These are phyloP conservation scores for Lasioglossum marginatum DNA, from an alignment of 2,888 invertebrate genomes.

Conservation along the genomic window DNA sequence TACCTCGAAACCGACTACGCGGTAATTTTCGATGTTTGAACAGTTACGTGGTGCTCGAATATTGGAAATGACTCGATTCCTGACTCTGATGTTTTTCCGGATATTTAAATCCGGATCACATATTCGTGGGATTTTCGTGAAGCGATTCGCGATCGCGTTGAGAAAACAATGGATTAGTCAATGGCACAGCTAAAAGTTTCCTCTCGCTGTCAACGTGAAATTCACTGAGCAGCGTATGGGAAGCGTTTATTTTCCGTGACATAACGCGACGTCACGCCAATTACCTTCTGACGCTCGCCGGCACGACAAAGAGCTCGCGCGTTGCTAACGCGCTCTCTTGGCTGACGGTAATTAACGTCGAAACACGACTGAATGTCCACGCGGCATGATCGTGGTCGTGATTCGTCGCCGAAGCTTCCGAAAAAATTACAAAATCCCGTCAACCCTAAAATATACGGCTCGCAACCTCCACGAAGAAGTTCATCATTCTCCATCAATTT, in stretches of 20 bases:
- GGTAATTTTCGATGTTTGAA: slow-evolving; percentile 8
- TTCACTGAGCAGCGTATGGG: slow-evolving; percentile 15
- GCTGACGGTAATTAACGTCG: slow-evolving; percentile 57
- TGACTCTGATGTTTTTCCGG: background rate
- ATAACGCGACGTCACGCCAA: slow-evolving; percentile 76
- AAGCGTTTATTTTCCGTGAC: slow-evolving; percentile 64
- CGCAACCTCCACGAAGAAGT: background rate
- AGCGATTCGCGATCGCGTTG: background rate
- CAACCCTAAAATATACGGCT: background rate
- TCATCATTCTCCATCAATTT: background rate
- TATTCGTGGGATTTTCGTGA: background rate
- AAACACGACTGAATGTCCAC: slow-evolving; percentile 28
- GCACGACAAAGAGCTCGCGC: slow-evolving; percentile 59
- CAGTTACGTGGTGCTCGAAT: background rate
- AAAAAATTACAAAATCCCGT: background rate
- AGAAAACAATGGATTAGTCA: background rate
- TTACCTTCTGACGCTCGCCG: slow-evolving; percentile 62
- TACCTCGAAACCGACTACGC: background rate
- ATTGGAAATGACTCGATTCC: background rate
- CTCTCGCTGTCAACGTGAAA: slow-evolving; percentile 16
- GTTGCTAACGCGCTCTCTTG: slow-evolving; percentile 36
- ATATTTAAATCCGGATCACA: background rate
- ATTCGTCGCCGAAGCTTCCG: background rate
- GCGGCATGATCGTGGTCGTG: slow-evolving; percentile 1
- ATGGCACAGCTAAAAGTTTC: slow-evolving; percentile 2